Conservation (phyloP, 2,888 invertebrate genomes). For the Philonicus albiceps region DNA sequence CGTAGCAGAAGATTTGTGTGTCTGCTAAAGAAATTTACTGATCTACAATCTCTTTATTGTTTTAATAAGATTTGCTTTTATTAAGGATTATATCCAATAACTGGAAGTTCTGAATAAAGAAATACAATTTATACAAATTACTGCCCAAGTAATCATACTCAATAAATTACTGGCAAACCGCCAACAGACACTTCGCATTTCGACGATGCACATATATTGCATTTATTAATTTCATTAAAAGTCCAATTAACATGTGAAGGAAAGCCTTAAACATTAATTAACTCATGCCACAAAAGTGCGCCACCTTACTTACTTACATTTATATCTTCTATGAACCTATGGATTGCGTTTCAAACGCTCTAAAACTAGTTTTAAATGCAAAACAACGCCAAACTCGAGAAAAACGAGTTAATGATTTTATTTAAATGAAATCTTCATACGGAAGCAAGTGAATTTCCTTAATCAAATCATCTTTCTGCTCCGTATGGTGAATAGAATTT, state of each 20-base stretch:
- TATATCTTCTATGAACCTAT: neutral
- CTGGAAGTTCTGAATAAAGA: too few relatives aligned
- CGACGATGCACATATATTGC: neutral
- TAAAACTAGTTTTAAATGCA: neutral
- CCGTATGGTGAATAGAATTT: neutral
- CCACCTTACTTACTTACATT: neutral
- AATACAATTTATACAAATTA: neutral
- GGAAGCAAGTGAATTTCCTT: neutral
- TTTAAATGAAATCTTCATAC: slow-evolving; percentile 3
- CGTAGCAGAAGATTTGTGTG: neutral
- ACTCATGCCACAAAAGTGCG: neutral
- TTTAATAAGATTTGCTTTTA: neutral
- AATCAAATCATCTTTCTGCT: neutral
- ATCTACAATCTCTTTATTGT: neutral
- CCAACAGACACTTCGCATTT: neutral
- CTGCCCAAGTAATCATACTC: neutral
- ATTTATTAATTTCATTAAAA: neutral
- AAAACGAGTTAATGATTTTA: neutral
- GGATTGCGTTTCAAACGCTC: neutral
- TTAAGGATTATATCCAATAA: too few relatives aligned
- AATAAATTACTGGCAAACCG: neutral
- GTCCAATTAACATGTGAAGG: neutral
- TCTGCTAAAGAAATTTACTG: neutral
- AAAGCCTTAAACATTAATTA: neutral
- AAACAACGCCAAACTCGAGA: neutral